phyloP scores from a whole-genome alignment of 2,797 vertebrate species.

The Hirundo rustica region DNA sequence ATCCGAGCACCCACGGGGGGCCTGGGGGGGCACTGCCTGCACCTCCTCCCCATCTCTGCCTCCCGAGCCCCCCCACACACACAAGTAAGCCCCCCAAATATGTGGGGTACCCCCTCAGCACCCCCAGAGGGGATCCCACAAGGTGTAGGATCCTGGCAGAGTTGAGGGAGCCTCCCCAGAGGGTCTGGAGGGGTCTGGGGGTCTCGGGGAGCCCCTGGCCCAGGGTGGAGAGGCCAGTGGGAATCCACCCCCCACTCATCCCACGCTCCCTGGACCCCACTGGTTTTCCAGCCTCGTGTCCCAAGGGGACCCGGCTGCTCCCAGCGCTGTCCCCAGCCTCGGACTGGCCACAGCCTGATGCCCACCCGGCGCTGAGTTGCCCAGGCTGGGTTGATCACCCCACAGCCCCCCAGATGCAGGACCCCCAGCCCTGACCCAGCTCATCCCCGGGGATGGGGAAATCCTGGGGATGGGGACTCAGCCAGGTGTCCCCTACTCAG shows the following conservation, averaged over 20 bases:
- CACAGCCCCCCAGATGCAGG: neutral
- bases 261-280: rapidly evolving
- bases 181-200: neutral
- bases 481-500: neutral
- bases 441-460: neutral
- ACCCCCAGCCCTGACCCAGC: too few species aligned
- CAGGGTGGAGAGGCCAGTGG: neutral
- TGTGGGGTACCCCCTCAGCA: neutral
- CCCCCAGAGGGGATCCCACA: neutral
- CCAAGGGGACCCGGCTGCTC: neutral
- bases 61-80: neutral
- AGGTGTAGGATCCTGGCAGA: neutral
- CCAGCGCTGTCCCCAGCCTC: rapidly evolving
- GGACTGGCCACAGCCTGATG: neutral
- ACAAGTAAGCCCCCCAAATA: neutral
- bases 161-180: neutral
- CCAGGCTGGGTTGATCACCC: neutral
- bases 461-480: too few species aligned
- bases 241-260: too few species aligned
- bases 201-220: neutral
- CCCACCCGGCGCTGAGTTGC: neutral
- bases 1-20: neutral
- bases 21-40: neutral
- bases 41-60: neutral
- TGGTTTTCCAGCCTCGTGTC: neutral